phyloP scores from a whole-genome alignment of 2,797 vertebrate genomes.

The Enteromius mattozi region DNA sequence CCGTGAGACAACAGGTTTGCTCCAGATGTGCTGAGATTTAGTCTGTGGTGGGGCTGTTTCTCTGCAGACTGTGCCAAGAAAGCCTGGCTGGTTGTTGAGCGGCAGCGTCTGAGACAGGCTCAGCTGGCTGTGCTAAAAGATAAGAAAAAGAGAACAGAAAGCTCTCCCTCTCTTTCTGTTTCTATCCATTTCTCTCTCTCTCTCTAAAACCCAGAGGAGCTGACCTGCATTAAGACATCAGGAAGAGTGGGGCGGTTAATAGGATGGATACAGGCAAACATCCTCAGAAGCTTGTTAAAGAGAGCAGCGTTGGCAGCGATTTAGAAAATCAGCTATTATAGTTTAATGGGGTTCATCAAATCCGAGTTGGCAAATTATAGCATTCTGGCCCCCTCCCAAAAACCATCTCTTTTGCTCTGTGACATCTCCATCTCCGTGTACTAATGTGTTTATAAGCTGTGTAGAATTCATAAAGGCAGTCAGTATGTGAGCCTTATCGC shows the following conservation, averaged over 20 bases:
- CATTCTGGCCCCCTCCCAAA: conserved; percentile 68
- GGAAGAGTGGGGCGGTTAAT: conserved; percentile 73
- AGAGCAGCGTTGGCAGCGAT: conserved; percentile 73
- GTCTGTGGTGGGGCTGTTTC: conserved; percentile 71
- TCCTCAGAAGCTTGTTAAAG: conserved; percentile 76
- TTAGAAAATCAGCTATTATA: conserved; percentile 75
- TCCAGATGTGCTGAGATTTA: conserved; percentile 70
- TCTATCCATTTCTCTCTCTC: conserved; percentile 59
- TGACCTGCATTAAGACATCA: conserved; percentile 80
- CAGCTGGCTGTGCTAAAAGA: conserved; percentile 75
- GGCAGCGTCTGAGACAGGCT: conserved; percentile 67
- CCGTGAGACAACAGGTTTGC: conserved; percentile 69
- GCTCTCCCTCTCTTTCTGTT: conserved; percentile 45
- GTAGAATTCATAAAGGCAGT: conserved; percentile 53
- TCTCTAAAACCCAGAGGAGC: conserved; percentile 64
- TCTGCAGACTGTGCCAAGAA: conserved; percentile 62
- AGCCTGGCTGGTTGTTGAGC: conserved; percentile 67
- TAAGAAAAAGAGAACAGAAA: conserved; percentile 65
- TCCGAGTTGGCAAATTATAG: conserved; percentile 74
- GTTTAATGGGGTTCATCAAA: conserved; percentile 75
- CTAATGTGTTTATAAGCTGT: conserved; percentile 68
- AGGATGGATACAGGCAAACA: conserved; percentile 68
- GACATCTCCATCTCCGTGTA: conserved; percentile 58
- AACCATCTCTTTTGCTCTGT: conserved; percentile 45
- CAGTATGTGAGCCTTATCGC: conserved; percentile 47